These are phyloP conservation scores for Eriocheir sinensis DNA, from an alignment of 1,140 invertebrate genomes.

Conservation along the genomic window DNA sequence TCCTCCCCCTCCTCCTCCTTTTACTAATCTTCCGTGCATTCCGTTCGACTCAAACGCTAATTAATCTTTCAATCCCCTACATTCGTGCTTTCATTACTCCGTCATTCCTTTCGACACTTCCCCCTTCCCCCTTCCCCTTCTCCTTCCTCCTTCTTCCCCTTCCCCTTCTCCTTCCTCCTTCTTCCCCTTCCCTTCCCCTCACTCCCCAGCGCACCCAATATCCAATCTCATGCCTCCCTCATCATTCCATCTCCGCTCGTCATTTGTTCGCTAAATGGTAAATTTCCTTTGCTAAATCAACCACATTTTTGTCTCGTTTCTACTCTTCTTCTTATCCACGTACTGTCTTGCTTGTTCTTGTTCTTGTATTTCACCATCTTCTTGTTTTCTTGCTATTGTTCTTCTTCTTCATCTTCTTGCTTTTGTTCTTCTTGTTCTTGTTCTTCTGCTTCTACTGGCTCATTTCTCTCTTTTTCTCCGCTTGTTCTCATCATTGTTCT, in stretches of 20 bases:
- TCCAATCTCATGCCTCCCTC: not conserved
- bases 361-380: not conserved
- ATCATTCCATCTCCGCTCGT: conserved; percentile 13
- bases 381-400: not conserved
- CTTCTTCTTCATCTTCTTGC: not conserved
- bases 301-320: not conserved
- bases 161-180: not conserved
- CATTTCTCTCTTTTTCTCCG: not conserved
- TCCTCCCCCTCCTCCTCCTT: too few species aligned
- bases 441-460: not conserved
- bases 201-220: conserved; percentile 25
- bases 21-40: too few species aligned
- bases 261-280: conserved; percentile 1
- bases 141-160: not conserved
- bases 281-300: conserved; percentile 10
- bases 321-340: not conserved
- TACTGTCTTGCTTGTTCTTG: too few species aligned
- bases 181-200: not conserved
- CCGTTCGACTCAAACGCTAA: too few species aligned
- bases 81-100: not conserved
- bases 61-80: too few species aligned
- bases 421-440: not conserved
- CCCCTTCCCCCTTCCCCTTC: not conserved
- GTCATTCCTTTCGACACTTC: not conserved
- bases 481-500: too few species aligned